These are phyloP conservation scores for Achatina immaculata DNA, from an alignment of 1,140 invertebrate species.

Conservation along the genomic window DNA sequence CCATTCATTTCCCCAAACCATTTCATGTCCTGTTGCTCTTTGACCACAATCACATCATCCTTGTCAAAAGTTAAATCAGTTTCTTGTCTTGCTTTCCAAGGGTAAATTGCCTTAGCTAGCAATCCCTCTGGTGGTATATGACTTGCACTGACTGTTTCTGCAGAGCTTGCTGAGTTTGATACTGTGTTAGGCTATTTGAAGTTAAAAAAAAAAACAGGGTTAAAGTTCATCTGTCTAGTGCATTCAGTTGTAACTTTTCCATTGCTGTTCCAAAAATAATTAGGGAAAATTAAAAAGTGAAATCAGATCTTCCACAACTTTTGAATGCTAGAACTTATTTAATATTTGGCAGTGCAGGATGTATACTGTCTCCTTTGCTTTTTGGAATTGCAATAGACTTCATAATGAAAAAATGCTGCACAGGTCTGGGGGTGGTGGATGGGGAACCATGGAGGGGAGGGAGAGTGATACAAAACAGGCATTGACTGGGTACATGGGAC, in stretches of 20 bases:
- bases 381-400: too few species aligned
- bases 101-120: conserved; percentile 76
- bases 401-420: too few species aligned
- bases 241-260: too few species aligned
- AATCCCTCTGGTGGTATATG: conserved; percentile 64
- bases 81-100: conserved; percentile 79
- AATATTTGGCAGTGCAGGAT: too few species aligned
- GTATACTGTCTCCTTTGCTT: too few species aligned
- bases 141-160: not conserved
- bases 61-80: conserved; percentile 80
- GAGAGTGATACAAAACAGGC: too few species aligned
- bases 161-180: not conserved
- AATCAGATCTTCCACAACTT: not conserved
- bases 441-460: too few species aligned
- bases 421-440: too few species aligned
- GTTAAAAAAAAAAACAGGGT: not conserved
- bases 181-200: conserved; percentile 22
- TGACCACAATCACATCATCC: conserved; percentile 78
- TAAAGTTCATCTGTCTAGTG: not conserved
- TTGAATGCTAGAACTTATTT: too few species aligned
- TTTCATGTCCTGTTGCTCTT: conserved; percentile 80
- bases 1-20: conserved; percentile 77
- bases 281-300: not conserved
- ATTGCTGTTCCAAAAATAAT: too few species aligned
- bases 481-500: too few species aligned